A percentile compares a stretch with the other conserved stretches of the same genome.
These are phyloP conservation scores for Tragelaphus eurycerus DNA, from an alignment of 2,797 vertebrate species.

Conservation along the genomic window DNA sequence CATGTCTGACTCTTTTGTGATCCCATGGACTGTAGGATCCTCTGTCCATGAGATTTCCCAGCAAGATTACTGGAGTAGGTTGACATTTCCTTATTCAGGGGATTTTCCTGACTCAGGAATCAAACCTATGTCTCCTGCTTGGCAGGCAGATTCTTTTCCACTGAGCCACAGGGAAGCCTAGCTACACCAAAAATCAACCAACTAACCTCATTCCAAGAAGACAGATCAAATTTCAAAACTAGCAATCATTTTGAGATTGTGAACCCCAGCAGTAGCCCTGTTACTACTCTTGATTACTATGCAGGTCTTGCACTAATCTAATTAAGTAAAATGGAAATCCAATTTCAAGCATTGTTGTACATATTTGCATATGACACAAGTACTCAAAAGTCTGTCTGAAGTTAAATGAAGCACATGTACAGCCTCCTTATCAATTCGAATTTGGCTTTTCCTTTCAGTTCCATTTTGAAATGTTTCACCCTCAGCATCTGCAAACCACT, in stretches of 20 bases:
- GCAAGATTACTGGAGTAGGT: not conserved
- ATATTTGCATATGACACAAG: slow-evolving; percentile 77
- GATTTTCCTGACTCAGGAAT: not conserved
- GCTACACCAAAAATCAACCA: not conserved
- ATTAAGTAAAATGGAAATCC: slow-evolving; percentile 81
- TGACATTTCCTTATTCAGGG: not conserved
- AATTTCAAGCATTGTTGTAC: slow-evolving; percentile 83
- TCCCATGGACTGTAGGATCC: not conserved
- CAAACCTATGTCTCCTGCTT: not conserved
- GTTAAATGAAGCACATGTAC: slow-evolving; percentile 69
- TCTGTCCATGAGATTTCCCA: not conserved
- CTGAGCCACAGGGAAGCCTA: not conserved
- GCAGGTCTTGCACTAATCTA: slow-evolving; percentile 76
- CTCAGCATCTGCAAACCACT: slow-evolving; percentile 44
- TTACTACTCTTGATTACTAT: slow-evolving; percentile 73
- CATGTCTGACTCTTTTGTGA: not conserved
- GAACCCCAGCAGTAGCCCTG: slow-evolving; percentile 30
- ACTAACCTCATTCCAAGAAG: not conserved
- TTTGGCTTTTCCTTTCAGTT: slow-evolving; percentile 44
- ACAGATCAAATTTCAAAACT: slow-evolving; percentile 27
- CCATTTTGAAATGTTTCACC: slow-evolving; percentile 30
- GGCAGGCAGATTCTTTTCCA: not conserved
- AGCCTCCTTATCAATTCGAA: slow-evolving; percentile 47
- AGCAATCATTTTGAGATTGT: slow-evolving; percentile 33
- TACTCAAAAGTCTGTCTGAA: slow-evolving; percentile 74